Evolutionary conservation across 1,140 invertebrate species (phyloP), one percentile per base, ranked within the genome.

Genomic region (Trachelipus rathkii): DNA sequence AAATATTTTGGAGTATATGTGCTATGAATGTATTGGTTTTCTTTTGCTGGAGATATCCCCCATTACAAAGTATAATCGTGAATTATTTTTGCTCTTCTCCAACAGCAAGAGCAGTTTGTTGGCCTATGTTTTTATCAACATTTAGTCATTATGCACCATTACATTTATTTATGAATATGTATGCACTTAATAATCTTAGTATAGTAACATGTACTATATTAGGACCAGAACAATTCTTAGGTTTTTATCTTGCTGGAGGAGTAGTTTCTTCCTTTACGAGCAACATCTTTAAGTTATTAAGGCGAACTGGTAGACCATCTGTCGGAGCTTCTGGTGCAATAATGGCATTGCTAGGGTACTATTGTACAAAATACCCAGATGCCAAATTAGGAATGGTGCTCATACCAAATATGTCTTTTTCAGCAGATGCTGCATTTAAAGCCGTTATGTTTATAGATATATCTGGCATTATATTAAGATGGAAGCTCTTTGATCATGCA

Each of bases 401-500:
- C 83, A 83, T 99, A 78, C 95, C 96, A 43, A 89, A 92, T 84
- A 88, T 94, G 69, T 91, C 90, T 21, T 97, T 98, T 84, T 91
- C 93, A 69, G 95, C 95, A 67, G 89, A 89, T 78, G 86, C 86
- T 60, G 96, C 92, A 70, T 89, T 98, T 45, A 95, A 95, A 87
- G 91, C 89, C 10, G 87, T 98, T 68, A 89, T 98, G 84, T 87
- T 89, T 1, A 83, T 98, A 45, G 96, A 98, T 85, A 84, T 90
- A 70, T 86, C 89, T 33, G 96, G 96, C 19, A 87, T 96, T 50
- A 44, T 96, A 6, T 83, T 95, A 24, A 89, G 93, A n/a, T 98
- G 95, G 95, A 91, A 89, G 84, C 89, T 95, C 77, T 94, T 98
- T 84, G 97, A 99, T 84, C 96, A 99, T 87, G 95, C 96, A n/a